phyloP scores from a whole-genome alignment of 2,888 invertebrate species.

The Hedya salicella region DNA sequence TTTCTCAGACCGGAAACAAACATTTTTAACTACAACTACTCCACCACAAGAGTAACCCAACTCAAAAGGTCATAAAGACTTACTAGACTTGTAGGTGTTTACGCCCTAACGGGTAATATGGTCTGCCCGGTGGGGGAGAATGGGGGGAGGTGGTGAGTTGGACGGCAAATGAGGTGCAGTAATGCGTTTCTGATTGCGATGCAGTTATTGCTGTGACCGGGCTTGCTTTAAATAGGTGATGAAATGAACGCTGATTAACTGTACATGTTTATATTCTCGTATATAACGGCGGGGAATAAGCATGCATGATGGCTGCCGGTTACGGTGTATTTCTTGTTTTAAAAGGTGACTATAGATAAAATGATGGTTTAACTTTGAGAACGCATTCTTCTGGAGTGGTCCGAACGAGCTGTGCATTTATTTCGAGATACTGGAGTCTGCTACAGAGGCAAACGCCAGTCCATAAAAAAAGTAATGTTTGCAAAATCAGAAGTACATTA shows the following conservation, averaged over 20 bases:
- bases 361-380: too few relatives aligned
- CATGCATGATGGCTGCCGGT: too few relatives aligned
- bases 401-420: too few relatives aligned
- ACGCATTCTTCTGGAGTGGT: too few relatives aligned
- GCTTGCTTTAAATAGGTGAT: conserved; percentile 38
- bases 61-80: background rate
- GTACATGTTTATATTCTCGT: background rate
- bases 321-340: too few relatives aligned
- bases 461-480: too few relatives aligned
- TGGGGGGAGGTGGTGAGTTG: conserved; percentile 16
- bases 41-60: background rate
- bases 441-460: too few relatives aligned
- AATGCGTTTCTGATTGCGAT: conserved; percentile 54
- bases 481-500: too few relatives aligned
- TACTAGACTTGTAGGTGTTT: background rate
- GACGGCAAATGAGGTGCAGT: conserved; percentile 47
- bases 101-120: background rate
- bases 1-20: conserved; percentile 21
- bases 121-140: background rate
- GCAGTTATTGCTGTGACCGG: conserved; percentile 31
- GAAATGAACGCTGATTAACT: conserved; percentile 33
- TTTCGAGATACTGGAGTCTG: too few relatives aligned
- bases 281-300: background rate
- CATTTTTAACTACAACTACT: conserved; percentile 11
- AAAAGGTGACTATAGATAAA: too few relatives aligned